Base-by-base conservation (phyloP, 2,797 vertebrate species). In the Acanthiza pusilla region DNA sequence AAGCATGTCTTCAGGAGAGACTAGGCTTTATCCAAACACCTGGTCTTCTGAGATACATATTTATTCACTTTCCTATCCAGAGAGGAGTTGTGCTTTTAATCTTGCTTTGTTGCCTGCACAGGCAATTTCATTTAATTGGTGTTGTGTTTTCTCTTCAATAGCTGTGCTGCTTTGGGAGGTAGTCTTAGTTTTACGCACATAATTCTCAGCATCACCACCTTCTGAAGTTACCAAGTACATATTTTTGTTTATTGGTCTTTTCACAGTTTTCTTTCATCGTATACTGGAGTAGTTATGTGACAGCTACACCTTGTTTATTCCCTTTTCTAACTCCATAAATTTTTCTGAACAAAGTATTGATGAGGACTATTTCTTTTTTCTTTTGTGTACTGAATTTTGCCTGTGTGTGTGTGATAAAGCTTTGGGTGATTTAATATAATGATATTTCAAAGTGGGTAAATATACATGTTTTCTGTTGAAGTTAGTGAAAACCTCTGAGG, bases 101-200 rank as follows among this genome's bases (percentile, higher is more conserved):
- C 58, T 77, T 85, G n/a, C 40, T 87, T 93, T 88, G 45, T 75
- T 92, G 58, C 30, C 57, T 57, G 25, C 48, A 57, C 20, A 83
- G 66, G 51, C 54, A 82, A 94, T 89, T 91, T 85, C 57, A 12
- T 90, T 94, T 95, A 94, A 91, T 70, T 91, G 45, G 16, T 79
- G 47, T 5, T 85, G 79, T 87, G 68, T 75, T 96, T 95, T 72
- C 67, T 78, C 13, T 83, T 88, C 8, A 0, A 76, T 68, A 90
- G n/a, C 30, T 38, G 12, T 32, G 72, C 17, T 90, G 57, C n/a
- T 83, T 71, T 80, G 70, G 53, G 53, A 85, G 7, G 26, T n/a
- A 81, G n/a, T 70, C 53, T 83, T 71, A 29, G n/a, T 42, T 78
- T 79, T 76, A 63, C 26, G 23, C 40, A 60, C 21, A 10, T 48